Base-by-base conservation (phyloP, 2,888 invertebrate species). In the Microctonus hyperodae region DNA sequence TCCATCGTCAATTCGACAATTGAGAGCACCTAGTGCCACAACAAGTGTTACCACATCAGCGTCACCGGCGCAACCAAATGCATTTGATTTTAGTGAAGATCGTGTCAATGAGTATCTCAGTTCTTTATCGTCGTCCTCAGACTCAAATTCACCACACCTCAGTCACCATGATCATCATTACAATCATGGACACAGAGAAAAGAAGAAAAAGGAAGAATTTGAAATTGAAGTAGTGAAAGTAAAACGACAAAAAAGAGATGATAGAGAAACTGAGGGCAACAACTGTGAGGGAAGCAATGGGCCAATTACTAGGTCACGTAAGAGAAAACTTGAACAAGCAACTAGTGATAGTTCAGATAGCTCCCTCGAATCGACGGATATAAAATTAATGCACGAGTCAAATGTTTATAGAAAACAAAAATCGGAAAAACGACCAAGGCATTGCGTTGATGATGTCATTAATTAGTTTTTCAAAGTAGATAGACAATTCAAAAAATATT, bases 101-200 rank as follows among this genome's bases (percentile, higher is more conserved):
- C 81, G 85, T 65, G 86, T 87, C 23, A 85, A 84, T 70, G 86
- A 87, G 68, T 87, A 87, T 73, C 78, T 87, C 13, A 86, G 85
- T 33, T 86, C 86, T 31, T 75, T 87, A 53, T 86, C 86, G 6
- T 86, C 86, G 10, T 84, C 83, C 2, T 81, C 82, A 1, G 79
- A 81, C n/a, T 79, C 81, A 0, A 80, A 79, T 37, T 79, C 80
- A 6, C 77, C 81, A 16, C 73, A 72, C 60, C 73, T 72, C 51
- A 31, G 40, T 53, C 22, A 16, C 2, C 55, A 58, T 11, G 23
- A 48, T 11, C 44, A 28, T 11, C 10, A 25, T 56, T 66, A 65
- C 13, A n/a, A 40, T 13, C 63, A 58, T 6, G 69, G 73, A 3
- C 23, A 58, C 23, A 37, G 22, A 35, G 59, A 20, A 33, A 53